Base-by-base conservation (phyloP, 2,888 invertebrate genomes). In the Elaeidobius kamerunicus region DNA sequence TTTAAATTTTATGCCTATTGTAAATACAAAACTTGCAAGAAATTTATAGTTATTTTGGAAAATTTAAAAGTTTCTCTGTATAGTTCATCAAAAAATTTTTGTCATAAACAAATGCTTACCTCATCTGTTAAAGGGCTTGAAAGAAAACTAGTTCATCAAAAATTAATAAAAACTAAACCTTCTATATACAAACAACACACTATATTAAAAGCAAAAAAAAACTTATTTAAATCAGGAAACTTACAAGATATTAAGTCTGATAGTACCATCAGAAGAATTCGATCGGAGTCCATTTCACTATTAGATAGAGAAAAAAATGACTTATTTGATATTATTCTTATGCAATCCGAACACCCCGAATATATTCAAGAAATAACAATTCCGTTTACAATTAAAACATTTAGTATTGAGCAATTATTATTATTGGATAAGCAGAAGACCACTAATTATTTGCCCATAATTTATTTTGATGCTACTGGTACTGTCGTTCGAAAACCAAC, bases 331-430 rank as follows among this genome's bases (percentile, higher is more conserved):
- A 17, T 55, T 6, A 38, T 44, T 12, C 19, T 35, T 34, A 58
- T 58, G 53, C 53, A 51, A 7, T 14, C 2, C 1, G 48, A 36
- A 35, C 57, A 55, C 30, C 15, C 18, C 9, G 55, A 57, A 14
- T 52, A 51, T 28, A 52, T 55, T 12, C 16, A 48, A 35, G 52
- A 57, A 36, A 38, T 57, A 2, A 28, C 39, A 11, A 11, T 53
- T 6, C 55, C 58, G 7, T 55, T 56, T 48, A 34, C 27, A 16
- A 49, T 54, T 1, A 56, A 54, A 54, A 7, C 16, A 2, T 54
- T 3, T 48, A 52, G 60, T 23, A 5, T 12, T 7, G 41, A 55
- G 19, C 55, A 59, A 45, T 15, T 55, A 3, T 14, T 16, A 12
- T 18, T 56, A 7, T 32, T 54, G 9, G 17, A 53, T 23, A 49